Evolutionary conservation across 2,113 vertebrate species (phyloP).

Genomic region (Calonectris borealis): DNA sequence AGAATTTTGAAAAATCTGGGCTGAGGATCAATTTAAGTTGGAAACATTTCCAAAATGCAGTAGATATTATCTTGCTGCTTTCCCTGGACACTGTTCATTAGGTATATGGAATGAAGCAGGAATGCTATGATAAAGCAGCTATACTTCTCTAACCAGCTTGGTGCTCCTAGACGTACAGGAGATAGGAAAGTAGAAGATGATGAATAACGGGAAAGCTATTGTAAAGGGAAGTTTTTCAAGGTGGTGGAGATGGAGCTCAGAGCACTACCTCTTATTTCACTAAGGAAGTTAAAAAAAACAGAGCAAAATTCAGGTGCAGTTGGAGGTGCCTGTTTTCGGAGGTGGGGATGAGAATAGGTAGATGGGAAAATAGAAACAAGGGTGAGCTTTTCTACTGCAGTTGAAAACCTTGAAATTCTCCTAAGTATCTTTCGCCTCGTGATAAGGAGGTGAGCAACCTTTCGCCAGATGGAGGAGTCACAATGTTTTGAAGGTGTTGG

Average conservation of each 20-base stretch:
- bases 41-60: neutral
- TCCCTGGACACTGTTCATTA: neutral
- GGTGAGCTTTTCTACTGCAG: neutral
- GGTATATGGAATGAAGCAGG: neutral
- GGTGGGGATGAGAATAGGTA: neutral
- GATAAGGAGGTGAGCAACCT: neutral
- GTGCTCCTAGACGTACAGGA: neutral
- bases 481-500: neutral
- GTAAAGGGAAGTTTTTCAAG: neutral
- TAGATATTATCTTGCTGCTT: neutral
- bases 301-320: neutral
- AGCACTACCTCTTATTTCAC: neutral
- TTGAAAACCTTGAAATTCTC: neutral
- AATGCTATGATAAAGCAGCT: neutral
- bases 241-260: neutral
- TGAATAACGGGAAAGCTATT: neutral
- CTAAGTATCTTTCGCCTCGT: neutral
- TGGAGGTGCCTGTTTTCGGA: neutral
- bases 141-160: neutral
- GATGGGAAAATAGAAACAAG: neutral
- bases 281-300: neutral
- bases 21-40: neutral
- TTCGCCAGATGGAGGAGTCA: neutral
- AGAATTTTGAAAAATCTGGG: neutral
- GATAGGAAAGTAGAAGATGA: neutral